Conservation (phyloP, 2,113 vertebrate species). For the Pelvicachromis taeniatus region DNA sequence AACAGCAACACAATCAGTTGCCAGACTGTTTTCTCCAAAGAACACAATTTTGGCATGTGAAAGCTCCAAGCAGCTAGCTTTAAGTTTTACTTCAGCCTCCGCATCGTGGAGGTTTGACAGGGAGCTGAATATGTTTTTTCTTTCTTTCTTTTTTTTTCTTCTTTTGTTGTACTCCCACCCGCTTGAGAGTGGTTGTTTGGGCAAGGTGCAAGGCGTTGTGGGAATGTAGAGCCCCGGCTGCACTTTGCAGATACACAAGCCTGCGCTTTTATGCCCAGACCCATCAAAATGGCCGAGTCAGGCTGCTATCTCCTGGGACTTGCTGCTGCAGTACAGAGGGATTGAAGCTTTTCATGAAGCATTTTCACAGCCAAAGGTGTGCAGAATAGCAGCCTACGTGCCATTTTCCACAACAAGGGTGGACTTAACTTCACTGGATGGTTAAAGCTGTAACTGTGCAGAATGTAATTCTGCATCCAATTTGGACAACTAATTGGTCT, state of each 20-base stretch:
- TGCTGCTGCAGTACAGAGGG: slow-evolving; percentile 45
- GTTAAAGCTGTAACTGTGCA: background rate
- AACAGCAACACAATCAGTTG: slow-evolving; percentile 3
- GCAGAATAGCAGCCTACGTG: slow-evolving; percentile 13
- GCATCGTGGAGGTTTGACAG: slow-evolving; percentile 22
- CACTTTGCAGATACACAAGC: slow-evolving; percentile 67
- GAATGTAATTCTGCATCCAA: slow-evolving; percentile 12
- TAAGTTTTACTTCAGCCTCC: slow-evolving; percentile 18
- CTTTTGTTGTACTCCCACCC: background rate
- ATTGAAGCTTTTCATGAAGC: slow-evolving; percentile 64
- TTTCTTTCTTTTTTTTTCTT: slow-evolving; percentile 3
- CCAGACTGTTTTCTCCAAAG: slow-evolving; percentile 4
- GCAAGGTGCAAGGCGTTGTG: slow-evolving; percentile 42
- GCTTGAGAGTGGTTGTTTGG: slow-evolving; percentile 40
- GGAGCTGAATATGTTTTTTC: slow-evolving; percentile 13
- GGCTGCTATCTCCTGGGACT: slow-evolving; percentile 56
- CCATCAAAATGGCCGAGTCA: slow-evolving; percentile 62
- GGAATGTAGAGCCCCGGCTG: slow-evolving; percentile 49
- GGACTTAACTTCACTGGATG: slow-evolving; percentile 2
- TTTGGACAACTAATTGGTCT: slow-evolving; percentile 37
- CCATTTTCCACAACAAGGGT: slow-evolving; percentile 29
- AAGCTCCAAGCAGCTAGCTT: background rate
- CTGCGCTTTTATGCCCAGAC: slow-evolving; percentile 55
- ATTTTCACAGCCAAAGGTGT: slow-evolving; percentile 62
- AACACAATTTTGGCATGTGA: background rate